These are phyloP conservation scores for Gasterosteus nipponicus DNA, from an alignment of 2,113 vertebrate genomes.

Conservation along the genomic window DNA sequence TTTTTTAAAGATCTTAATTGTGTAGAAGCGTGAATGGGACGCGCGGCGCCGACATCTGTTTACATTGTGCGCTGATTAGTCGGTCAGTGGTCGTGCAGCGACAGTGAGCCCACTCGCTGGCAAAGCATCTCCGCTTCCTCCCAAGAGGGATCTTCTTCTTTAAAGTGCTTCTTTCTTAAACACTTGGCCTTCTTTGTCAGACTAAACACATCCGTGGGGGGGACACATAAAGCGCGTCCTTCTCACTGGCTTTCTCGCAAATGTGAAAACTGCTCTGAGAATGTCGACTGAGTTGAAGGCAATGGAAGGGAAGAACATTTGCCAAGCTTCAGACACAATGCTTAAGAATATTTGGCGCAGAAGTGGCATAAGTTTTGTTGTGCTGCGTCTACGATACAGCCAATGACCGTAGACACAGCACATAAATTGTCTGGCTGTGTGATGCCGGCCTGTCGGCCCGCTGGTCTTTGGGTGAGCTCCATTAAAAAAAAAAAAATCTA, in stretches of 20 bases:
- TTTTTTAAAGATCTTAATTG: conserved; percentile 72
- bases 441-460: conserved; percentile 23
- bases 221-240: conserved; percentile 60
- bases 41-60: conserved; percentile 69
- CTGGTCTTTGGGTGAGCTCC: conserved; percentile 30
- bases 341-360: conserved; percentile 25
- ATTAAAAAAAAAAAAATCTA: conserved; percentile 47
- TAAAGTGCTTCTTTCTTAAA: conserved; percentile 68
- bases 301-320: conserved; percentile 20
- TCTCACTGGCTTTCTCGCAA: conserved; percentile 46
- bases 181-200: conserved; percentile 55
- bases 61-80: conserved; percentile 77
- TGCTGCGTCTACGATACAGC: conserved; percentile 6
- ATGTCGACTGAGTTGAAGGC: conserved; percentile 37
- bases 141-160: conserved; percentile 55
- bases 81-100: conserved; percentile 73
- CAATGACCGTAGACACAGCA: conserved; percentile 13
- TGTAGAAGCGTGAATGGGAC: conserved; percentile 73
- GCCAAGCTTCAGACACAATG: conserved; percentile 29
- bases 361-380: conserved; percentile 30
- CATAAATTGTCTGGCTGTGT: conserved; percentile 8
- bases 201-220: conserved; percentile 61
- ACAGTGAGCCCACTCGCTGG: conserved; percentile 74
- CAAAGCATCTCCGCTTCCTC: conserved; percentile 49
- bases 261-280: conserved; percentile 40